These are phyloP conservation scores for Ophioninae sp. DNA, from an alignment of 2,888 invertebrate genomes.

Conservation along the genomic window DNA sequence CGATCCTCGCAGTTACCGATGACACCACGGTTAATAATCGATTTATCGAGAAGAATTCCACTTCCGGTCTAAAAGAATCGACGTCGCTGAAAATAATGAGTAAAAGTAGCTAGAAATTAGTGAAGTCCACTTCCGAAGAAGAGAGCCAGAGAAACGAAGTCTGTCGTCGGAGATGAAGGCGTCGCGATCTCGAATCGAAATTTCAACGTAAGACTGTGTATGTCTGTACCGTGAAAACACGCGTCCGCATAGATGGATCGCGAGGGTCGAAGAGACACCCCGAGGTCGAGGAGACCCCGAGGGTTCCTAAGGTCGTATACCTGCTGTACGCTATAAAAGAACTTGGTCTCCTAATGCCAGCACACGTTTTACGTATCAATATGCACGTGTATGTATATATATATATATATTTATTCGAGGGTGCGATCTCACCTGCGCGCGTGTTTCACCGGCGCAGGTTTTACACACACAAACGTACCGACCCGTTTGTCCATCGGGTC, in stretches of 20 bases:
- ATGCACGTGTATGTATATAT: too few species aligned
- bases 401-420: conserved; percentile 27
- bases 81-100: too few species aligned
- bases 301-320: conserved; percentile 58
- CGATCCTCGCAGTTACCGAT: too few species aligned
- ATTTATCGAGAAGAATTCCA: too few species aligned
- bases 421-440: conserved; percentile 64
- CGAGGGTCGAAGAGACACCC: not conserved
- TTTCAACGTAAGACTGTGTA: not conserved
- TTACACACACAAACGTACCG: conserved; percentile 40
- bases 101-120: not conserved
- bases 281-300: conserved; percentile 46
- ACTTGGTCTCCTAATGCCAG: conserved; percentile 23
- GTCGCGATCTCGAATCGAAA: not conserved
- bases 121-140: not conserved
- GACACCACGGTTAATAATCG: too few species aligned
- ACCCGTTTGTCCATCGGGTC: not conserved
- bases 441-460: conserved; percentile 51
- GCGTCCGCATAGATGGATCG: conserved; percentile 1
- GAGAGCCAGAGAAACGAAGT: too few species aligned
- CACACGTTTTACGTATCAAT: conserved; percentile 20
- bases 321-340: conserved; percentile 36
- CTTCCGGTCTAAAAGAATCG: too few species aligned
- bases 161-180: not conserved
- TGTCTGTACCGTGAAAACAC: conserved; percentile 5